Evolutionary conservation across 2,113 vertebrate genomes (phyloP).

Genomic region (Lichenostomus cassidix): DNA sequence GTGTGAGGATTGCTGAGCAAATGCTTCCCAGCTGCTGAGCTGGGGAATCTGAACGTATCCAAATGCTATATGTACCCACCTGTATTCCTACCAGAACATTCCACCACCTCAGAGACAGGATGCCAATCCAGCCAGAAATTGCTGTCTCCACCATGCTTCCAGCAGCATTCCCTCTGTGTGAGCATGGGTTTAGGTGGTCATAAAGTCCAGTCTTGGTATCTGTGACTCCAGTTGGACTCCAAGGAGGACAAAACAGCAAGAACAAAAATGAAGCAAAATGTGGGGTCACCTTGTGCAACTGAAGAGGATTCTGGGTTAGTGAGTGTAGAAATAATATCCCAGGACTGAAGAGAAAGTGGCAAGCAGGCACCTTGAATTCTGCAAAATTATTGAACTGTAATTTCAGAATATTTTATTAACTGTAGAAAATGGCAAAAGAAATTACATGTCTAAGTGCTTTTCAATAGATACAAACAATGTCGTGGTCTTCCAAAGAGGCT

Average conservation of each 20-base stretch:
- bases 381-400: neutral
- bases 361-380: neutral
- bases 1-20: neutral
- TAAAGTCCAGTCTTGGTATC: neutral
- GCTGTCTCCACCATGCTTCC: rapidly evolving
- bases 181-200: too few relatives aligned
- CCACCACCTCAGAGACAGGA: neutral
- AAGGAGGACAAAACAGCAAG: neutral
- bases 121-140: rapidly evolving
- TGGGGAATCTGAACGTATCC: neutral
- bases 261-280: neutral
- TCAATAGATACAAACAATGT: neutral
- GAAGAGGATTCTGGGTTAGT: neutral
- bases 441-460: neutral
- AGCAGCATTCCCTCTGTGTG: neutral
- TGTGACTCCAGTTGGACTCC: rapidly evolving
- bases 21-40: neutral
- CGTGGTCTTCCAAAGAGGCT: neutral
- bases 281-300: neutral
- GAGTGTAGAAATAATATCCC: neutral
- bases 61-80: neutral
- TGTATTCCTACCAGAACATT: neutral
- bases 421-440: neutral
- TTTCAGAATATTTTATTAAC: neutral
- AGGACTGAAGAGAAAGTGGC: neutral